Percentiles rank a stretch among this genome's conserved stretches.
These are phyloP conservation scores for Corythornis leucogaster DNA, from an alignment of 2,797 vertebrate species.

Conservation along the genomic window DNA sequence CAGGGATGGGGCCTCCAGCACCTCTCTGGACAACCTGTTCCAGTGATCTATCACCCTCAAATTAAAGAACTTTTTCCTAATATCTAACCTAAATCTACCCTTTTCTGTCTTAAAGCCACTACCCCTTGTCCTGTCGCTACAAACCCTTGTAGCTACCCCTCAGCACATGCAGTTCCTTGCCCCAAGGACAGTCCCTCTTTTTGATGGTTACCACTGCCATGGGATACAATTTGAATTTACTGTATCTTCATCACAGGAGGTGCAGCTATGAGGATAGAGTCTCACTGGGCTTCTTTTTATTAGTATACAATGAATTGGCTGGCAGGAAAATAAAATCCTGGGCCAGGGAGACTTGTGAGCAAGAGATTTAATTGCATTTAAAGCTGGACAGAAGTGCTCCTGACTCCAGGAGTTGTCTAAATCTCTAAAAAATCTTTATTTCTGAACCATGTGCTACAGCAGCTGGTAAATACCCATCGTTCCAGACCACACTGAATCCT, in stretches of 20 bases:
- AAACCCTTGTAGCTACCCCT: neutral
- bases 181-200: neutral
- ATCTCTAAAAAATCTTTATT: constrained; percentile 73
- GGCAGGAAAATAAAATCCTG: neutral
- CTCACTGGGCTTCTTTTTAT: neutral
- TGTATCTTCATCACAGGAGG: neutral
- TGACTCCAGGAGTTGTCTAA: neutral
- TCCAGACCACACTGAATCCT: neutral
- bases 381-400: neutral
- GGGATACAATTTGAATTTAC: neutral
- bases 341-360: neutral
- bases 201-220: neutral
- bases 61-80: no score
- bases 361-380: neutral
- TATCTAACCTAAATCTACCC: no score
- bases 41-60: no score
- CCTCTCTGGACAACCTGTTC: no score
- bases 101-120: no score
- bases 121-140: no score
- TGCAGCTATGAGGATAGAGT: accelerated
- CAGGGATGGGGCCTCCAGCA: no score
- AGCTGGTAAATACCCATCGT: constrained; percentile 57
- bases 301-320: accelerated
- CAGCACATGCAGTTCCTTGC: neutral
- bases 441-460: constrained; percentile 66